Conservation (phyloP, 2,113 vertebrate species). For the Ginglymostoma cirratum region DNA sequence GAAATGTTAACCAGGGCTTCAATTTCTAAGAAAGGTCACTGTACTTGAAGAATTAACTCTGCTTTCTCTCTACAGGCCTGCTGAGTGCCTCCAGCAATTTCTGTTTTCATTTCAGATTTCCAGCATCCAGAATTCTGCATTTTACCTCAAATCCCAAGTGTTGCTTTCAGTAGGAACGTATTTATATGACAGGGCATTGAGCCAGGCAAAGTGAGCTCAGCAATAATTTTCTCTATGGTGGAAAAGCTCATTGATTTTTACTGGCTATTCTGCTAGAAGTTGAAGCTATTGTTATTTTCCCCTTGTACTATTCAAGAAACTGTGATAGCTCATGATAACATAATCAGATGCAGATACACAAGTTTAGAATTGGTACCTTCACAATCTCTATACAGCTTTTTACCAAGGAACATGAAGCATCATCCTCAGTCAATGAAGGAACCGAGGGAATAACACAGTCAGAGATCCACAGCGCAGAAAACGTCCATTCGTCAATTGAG, state of each 20-base stretch:
- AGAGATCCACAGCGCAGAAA: too few relatives aligned
- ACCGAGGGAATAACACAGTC: neutral
- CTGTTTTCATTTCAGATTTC: too few relatives aligned
- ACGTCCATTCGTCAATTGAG: too few relatives aligned
- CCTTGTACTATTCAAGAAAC: neutral
- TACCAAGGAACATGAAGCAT: too few relatives aligned
- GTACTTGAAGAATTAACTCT: too few relatives aligned
- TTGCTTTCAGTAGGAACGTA: neutral
- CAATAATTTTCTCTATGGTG: neutral
- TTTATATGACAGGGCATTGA: neutral
- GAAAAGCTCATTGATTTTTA: neutral
- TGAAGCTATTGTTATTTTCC: neutral
- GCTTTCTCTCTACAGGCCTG: too few relatives aligned
- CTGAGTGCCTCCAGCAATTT: too few relatives aligned
- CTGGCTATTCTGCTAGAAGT: neutral
- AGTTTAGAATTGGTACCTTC: neutral
- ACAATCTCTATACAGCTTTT: neutral
- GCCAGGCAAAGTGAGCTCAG: neutral
- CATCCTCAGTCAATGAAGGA: neutral
- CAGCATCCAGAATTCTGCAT: too few relatives aligned
- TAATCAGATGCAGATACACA: neutral
- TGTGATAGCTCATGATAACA: neutral
- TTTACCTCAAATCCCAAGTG: too few relatives aligned
- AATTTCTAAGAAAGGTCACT: neutral
- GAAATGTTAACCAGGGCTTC: neutral